Evolutionary conservation across 2,888 invertebrate species (phyloP).

Genomic region (Saturnia pavonia): DNA sequence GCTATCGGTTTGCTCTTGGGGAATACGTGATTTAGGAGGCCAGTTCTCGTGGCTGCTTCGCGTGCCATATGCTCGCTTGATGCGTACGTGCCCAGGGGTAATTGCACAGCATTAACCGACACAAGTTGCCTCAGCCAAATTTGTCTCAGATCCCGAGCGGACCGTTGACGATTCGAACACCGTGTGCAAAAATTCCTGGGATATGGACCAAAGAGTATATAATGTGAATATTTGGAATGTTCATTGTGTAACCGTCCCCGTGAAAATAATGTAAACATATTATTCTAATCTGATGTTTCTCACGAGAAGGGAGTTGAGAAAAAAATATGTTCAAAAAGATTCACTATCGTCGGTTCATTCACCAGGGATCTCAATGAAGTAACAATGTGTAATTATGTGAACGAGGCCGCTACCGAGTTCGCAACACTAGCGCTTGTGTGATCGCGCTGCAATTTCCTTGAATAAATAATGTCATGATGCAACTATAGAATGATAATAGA

Average conservation of each 20-base stretch:
- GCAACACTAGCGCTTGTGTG: neutral
- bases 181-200: no score
- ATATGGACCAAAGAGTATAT: no score
- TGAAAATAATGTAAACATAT: neutral
- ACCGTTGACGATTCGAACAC: no score
- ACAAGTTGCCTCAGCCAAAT: no score
- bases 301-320: neutral
- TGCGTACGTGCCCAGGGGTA: no score
- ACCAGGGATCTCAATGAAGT: neutral
- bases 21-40: no score
- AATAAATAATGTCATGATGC: neutral
- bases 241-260: neutral
- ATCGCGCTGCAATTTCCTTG: neutral
- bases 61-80: no score
- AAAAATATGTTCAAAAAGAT: neutral
- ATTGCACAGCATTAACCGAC: no score
- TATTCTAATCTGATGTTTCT: neutral
- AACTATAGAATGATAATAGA: neutral
- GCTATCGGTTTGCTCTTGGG: no score
- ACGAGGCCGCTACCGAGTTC: neutral
- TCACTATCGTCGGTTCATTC: neutral
- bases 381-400: neutral
- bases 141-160: no score
- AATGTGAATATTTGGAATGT: neutral
- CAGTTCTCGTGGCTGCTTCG: no score